Evolutionary conservation across 2,797 vertebrate genomes (phyloP).

Genomic region (Hyperoplus immaculatus): DNA sequence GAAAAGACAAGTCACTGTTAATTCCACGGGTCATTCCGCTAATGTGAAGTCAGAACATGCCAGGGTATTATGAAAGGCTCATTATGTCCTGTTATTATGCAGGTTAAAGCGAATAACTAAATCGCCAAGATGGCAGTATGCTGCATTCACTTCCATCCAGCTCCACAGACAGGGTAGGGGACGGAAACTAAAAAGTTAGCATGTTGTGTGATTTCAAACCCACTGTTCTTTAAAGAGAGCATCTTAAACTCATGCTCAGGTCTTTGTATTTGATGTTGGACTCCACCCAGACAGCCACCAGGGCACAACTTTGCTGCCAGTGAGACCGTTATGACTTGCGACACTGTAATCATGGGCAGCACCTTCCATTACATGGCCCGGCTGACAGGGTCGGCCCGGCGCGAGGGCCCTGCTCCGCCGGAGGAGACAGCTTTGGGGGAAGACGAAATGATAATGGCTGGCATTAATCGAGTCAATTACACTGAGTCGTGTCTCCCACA

Average conservation of each 20-base stretch:
- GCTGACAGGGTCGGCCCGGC: constrained; percentile 78
- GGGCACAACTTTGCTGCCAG: constrained; percentile 66
- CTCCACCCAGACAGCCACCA: constrained; percentile 56
- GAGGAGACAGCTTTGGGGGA: constrained; percentile 74
- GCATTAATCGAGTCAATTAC: constrained; percentile 85
- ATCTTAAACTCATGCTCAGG: no score
- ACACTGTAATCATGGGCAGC: constrained; percentile 85
- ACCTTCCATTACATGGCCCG: constrained; percentile 80
- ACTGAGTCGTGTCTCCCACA: constrained; percentile 76
- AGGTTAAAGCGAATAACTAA: constrained; percentile 57
- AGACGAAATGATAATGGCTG: constrained; percentile 81
- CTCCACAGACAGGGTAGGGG: constrained; percentile 33
- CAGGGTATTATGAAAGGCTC: constrained; percentile 62
- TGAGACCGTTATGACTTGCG: constrained; percentile 82
- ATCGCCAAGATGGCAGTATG: constrained; percentile 49
- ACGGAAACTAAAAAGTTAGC: constrained; percentile 21
- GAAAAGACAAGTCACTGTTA: constrained; percentile 79
- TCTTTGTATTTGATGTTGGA: no score
- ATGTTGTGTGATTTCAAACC: constrained; percentile 48
- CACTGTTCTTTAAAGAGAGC: constrained; percentile 34
- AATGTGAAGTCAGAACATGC: constrained; percentile 70
- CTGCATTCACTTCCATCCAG: constrained; percentile 25
- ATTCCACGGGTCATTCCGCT: constrained; percentile 61
- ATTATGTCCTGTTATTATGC: constrained; percentile 65
- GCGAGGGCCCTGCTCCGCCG: constrained; percentile 51